Percentiles rank a stretch among this genome's conserved stretches.
These are phyloP conservation scores for Tenodera sinensis DNA, from an alignment of 2,888 invertebrate species.

Conservation along the genomic window DNA sequence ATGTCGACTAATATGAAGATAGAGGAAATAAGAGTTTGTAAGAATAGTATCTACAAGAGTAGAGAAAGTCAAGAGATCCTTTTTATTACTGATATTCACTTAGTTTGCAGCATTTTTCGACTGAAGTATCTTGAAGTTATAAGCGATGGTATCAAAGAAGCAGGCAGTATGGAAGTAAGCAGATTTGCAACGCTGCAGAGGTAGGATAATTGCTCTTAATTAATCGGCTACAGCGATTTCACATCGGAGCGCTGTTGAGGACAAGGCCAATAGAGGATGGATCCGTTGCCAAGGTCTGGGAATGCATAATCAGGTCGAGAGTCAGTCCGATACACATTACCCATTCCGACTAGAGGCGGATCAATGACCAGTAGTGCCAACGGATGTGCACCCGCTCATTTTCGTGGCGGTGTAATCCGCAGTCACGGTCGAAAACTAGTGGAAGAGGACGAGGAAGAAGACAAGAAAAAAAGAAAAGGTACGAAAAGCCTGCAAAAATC, in stretches of 20 bases:
- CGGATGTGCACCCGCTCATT: not conserved
- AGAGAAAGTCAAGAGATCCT: no score
- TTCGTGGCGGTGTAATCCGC: not conserved
- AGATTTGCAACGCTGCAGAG: not conserved
- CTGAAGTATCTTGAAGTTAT: no score
- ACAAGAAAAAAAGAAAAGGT: not conserved
- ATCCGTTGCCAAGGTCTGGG: not conserved
- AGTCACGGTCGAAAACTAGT: not conserved
- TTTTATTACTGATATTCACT: no score
- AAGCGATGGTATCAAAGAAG: no score
- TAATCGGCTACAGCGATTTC: not conserved
- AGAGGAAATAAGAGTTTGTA: no score
- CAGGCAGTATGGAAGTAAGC: not conserved
- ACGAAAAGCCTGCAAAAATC: not conserved
- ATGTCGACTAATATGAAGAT: no score
- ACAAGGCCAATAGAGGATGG: not conserved
- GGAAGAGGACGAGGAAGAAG: not conserved
- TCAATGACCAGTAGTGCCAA: not conserved
- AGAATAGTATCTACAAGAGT: no score
- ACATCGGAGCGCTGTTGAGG: no score
- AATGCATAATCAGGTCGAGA: not conserved
- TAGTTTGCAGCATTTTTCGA: no score
- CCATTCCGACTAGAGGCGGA: not conserved
- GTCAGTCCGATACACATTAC: not conserved
- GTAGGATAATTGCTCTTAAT: not conserved